These are phyloP conservation scores for Tapirus indicus DNA, from an alignment of 2,797 vertebrate genomes.

Conservation along the genomic window DNA sequence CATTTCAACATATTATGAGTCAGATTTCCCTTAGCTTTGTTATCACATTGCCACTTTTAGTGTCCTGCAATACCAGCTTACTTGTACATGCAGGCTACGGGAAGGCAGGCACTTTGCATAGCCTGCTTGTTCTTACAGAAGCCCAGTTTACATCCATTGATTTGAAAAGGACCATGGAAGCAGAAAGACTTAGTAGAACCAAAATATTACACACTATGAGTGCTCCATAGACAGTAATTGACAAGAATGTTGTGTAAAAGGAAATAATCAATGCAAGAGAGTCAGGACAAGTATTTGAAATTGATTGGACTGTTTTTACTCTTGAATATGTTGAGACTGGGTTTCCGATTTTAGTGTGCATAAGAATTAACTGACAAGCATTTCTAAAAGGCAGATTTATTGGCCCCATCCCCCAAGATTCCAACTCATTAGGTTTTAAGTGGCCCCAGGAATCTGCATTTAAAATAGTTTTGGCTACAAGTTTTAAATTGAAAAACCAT, in stretches of 20 bases:
- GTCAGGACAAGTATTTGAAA: slow-evolving; percentile 4
- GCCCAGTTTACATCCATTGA: neutral
- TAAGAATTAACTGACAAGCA: neutral
- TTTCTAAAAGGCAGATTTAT: neutral
- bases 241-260: neutral
- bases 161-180: neutral
- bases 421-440: slow-evolving; percentile 6
- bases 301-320: neutral
- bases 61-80: neutral
- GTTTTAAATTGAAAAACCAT: neutral
- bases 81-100: neutral
- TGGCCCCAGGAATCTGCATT: neutral
- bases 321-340: neutral
- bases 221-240: neutral
- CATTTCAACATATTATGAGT: neutral
- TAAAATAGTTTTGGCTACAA: neutral
- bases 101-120: neutral
- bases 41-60: neutral
- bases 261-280: neutral
- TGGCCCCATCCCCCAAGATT: neutral
- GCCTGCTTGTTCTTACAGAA: neutral
- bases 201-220: neutral
- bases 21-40: neutral
- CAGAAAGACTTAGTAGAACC: neutral
- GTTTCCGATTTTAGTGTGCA: neutral